A percentile compares a stretch with the other conserved stretches of the same genome.
phyloP scores from a whole-genome alignment of 1,140 invertebrate species.

The Bombyx mandarina region DNA sequence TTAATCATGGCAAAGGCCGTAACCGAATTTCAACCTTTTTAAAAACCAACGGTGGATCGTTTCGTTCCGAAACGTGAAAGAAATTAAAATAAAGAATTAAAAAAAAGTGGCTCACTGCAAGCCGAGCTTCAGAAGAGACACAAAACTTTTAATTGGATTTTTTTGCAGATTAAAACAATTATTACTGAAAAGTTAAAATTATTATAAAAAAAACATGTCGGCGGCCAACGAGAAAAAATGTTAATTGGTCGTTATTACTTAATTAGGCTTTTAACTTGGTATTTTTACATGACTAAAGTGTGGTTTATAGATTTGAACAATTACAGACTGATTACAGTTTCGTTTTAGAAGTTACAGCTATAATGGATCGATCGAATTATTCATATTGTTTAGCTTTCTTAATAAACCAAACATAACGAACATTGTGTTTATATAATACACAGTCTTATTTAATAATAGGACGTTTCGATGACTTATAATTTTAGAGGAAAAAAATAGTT shows the following conservation, averaged over 20 bases:
- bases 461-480: slow-evolving; percentile 16
- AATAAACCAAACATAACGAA: too few species aligned
- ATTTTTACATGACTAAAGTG: too few species aligned
- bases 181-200: slow-evolving; percentile 17
- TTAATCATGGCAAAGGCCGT: neutral
- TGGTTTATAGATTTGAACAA: too few species aligned
- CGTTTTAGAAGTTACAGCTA: too few species aligned
- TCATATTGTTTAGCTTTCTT: too few species aligned
- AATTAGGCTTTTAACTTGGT: too few species aligned
- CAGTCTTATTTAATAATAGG: slow-evolving; percentile 7
- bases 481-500: neutral
- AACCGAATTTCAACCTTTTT: neutral
- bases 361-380: too few species aligned
- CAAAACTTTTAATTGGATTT: slow-evolving; percentile 53
- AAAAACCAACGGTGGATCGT: slow-evolving; percentile 1
- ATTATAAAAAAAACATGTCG: slow-evolving; percentile 19
- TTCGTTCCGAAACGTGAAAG: slow-evolving; percentile 6
- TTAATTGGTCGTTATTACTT: neutral
- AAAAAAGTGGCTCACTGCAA: slow-evolving; percentile 11
- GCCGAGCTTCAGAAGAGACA: slow-evolving; percentile 29
- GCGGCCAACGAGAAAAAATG: neutral
- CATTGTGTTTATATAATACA: too few species aligned
- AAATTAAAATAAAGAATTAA: slow-evolving; percentile 9
- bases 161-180: slow-evolving; percentile 50
- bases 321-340: too few species aligned